Percentiles rank a stretch among this genome's conserved stretches.
These are phyloP conservation scores for Ectobius pallidus DNA, from an alignment of 2,888 invertebrate genomes.

Conservation along the genomic window DNA sequence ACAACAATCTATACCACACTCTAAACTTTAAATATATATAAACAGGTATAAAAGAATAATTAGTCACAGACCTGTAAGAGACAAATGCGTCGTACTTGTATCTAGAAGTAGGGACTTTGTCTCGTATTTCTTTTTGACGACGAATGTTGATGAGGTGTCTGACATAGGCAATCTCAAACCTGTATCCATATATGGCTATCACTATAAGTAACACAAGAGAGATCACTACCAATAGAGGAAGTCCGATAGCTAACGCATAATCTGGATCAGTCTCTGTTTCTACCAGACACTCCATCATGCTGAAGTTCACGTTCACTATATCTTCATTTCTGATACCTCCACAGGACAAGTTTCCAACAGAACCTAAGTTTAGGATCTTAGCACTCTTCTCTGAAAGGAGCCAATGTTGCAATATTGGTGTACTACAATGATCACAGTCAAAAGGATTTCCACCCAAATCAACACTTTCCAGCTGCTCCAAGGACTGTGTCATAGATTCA, in stretches of 20 bases:
- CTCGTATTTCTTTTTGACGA: conserved; percentile 21
- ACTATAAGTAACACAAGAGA: conserved; percentile 3
- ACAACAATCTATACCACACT: too few relatives aligned
- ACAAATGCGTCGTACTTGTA: conserved; percentile 39
- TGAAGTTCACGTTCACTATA: background rate
- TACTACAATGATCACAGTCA: conserved; percentile 33
- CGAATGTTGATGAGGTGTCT: conserved; percentile 33
- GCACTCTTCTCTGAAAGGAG: background rate
- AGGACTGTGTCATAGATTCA: background rate
- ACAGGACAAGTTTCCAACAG: background rate
- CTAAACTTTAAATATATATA: too few relatives aligned
- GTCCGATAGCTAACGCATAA: background rate
- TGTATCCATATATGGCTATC: conserved; percentile 22
- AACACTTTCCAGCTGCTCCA: conserved; percentile 19
- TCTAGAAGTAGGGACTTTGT: background rate
- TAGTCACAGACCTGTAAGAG: conserved; percentile 38
- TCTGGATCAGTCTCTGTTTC: background rate
- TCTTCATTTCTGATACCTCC: background rate
- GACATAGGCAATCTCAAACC: conserved; percentile 36
- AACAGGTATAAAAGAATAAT: too few relatives aligned
- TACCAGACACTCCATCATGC: background rate
- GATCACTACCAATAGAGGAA: conserved; percentile 1
- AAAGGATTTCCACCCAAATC: conserved; percentile 37
- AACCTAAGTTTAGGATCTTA: background rate
- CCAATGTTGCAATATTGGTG: conserved; percentile 25